Percentiles rank a stretch among this genome's conserved stretches.
phyloP scores from a whole-genome alignment of 2,888 invertebrate species.

The Lapara coniferarum region DNA sequence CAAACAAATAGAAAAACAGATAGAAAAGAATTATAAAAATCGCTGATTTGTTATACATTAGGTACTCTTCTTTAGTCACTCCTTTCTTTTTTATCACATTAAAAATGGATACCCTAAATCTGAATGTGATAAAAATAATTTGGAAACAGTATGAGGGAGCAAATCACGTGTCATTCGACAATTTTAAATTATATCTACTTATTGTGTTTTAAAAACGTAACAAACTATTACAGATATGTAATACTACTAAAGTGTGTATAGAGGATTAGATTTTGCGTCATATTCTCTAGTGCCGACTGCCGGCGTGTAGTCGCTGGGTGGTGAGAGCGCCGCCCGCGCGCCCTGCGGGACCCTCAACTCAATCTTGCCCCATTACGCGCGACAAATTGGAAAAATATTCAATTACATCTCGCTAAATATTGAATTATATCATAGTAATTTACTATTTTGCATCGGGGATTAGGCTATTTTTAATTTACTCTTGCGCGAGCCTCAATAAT shows the following conservation, averaged over 20 bases:
- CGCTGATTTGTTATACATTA: no score
- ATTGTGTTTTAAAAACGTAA: background rate
- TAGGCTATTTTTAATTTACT: conserved; percentile 26
- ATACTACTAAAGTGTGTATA: background rate
- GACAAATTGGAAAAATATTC: conserved; percentile 84
- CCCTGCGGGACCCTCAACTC: conserved; percentile 77
- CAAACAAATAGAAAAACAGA: no score
- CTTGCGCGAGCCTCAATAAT: conserved; percentile 5
- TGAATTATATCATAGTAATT: conserved; percentile 82
- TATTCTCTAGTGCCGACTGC: background rate
- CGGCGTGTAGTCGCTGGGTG: conserved; percentile 29
- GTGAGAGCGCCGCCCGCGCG: conserved; percentile 40
- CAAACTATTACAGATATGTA: background rate
- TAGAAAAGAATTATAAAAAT: no score
- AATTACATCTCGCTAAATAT: conserved; percentile 82
- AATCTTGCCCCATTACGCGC: conserved; percentile 83
- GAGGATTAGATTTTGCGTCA: background rate
- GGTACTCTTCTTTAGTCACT: no score
- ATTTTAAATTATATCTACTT: no score
- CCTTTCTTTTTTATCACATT: no score
- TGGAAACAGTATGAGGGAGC: no score
- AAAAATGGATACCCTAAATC: no score
- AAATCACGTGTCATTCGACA: no score
- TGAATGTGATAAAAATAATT: no score
- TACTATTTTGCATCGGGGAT: conserved; percentile 75